A percentile compares a stretch with the other conserved stretches of the same genome.
Conservation (phyloP, 2,888 invertebrate genomes). For the Dolichomitus sp. region DNA sequence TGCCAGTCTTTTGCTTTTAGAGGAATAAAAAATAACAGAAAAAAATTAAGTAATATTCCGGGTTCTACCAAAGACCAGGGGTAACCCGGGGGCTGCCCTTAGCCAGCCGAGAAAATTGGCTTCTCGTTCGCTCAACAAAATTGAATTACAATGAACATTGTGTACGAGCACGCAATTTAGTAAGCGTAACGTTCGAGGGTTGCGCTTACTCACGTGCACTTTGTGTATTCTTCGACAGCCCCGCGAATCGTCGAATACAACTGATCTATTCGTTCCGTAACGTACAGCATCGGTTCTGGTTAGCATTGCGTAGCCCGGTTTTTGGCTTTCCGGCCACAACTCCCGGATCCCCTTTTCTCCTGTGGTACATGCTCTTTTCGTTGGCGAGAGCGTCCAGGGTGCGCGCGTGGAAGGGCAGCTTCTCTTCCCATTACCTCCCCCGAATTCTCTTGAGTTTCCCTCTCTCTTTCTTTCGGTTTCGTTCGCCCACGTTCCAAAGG, state of each 20-base stretch:
- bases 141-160: constrained; percentile 39
- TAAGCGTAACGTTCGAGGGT: constrained; percentile 10
- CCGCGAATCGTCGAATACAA: not conserved
- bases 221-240: constrained; percentile 23
- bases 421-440: constrained; percentile 43
- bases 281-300: constrained; percentile 30
- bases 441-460: constrained; percentile 22
- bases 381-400: not conserved
- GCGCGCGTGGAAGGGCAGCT: constrained; percentile 40
- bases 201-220: constrained; percentile 54
- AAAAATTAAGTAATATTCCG: constrained; percentile 34
- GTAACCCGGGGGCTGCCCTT: not conserved
- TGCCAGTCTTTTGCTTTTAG: constrained; percentile 9
- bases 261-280: constrained; percentile 27
- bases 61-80: not conserved
- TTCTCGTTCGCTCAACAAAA: constrained; percentile 28
- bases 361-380: not conserved
- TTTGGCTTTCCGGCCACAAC: constrained; percentile 49
- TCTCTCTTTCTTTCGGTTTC: constrained; percentile 3
- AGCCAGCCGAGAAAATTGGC: constrained; percentile 25
- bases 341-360: constrained; percentile 23
- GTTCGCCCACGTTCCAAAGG: constrained; percentile 36
- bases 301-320: not conserved
- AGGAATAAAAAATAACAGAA: not conserved
- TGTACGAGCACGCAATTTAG: constrained; percentile 36